Conservation (phyloP, 37 sponge, comb jelly and placozoan species). For the Dysidea cf. avara region DNA sequence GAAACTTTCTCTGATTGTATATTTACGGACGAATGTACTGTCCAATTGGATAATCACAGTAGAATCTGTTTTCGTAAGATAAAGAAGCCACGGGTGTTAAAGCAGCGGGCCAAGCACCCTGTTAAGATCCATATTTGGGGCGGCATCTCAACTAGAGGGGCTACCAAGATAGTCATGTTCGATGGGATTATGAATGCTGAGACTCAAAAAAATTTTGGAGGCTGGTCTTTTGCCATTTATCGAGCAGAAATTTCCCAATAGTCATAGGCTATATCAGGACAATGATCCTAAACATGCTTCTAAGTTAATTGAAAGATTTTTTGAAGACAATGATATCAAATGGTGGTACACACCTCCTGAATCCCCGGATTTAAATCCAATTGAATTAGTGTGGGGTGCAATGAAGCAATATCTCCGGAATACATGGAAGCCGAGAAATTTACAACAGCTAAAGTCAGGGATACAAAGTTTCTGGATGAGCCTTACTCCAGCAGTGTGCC, state of each 20-base stretch:
- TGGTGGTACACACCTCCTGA: slow-evolving; percentile 20
- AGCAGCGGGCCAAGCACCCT: too few species aligned
- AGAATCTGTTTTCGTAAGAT: too few species aligned
- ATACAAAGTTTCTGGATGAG: slow-evolving; percentile 3
- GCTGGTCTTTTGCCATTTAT: too few species aligned
- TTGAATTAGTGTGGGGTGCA: slow-evolving; percentile 4
- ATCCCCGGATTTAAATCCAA: slow-evolving; percentile 2
- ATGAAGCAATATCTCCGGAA: slow-evolving; percentile 4
- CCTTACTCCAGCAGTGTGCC: too few species aligned
- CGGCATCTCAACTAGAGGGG: slow-evolving; percentile 40
- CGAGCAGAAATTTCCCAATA: background rate
- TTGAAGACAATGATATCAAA: slow-evolving; percentile 4
- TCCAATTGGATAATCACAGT: too few species aligned
- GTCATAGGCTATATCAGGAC: slow-evolving; percentile 29
- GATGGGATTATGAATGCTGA: slow-evolving; percentile 29
- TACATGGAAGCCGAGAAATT: background rate
- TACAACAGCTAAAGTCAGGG: background rate
- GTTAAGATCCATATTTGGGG: too few species aligned
- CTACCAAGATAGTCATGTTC: slow-evolving; percentile 41
- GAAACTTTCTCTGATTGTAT: too few species aligned
- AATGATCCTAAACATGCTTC: slow-evolving; percentile 26
- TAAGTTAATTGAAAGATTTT: background rate
- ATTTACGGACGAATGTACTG: too few species aligned
- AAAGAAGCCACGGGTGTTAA: too few species aligned
- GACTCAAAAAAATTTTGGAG: slow-evolving; percentile 19